Evolutionary conservation across 2,113 vertebrate genomes (phyloP).

Genomic region (Amblyornis subalaris): DNA sequence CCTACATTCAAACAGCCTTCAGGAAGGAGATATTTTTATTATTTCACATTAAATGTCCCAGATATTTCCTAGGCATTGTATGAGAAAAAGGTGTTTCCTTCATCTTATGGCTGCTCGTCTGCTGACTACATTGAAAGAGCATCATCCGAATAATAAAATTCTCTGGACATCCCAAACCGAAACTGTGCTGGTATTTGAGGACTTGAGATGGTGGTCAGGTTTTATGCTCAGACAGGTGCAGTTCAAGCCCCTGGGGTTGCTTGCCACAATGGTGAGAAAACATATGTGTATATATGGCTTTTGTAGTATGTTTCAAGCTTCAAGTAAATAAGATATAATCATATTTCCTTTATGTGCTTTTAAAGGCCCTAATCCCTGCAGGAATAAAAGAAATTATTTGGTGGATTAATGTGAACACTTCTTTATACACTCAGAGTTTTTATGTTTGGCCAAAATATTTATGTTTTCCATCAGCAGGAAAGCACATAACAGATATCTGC

Average conservation of each 20-base stretch:
- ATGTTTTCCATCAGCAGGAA: neutral
- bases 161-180: neutral
- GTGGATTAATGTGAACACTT: neutral
- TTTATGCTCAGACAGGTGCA: rapidly evolving
- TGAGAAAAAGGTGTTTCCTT: neutral
- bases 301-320: neutral
- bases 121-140: neutral
- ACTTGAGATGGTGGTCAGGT: neutral
- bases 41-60: neutral
- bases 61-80: neutral
- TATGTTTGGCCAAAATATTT: slow-evolving; percentile 1
- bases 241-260: neutral
- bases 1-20: neutral
- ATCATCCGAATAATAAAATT: neutral
- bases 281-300: neutral
- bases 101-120: neutral
- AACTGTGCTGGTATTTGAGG: neutral
- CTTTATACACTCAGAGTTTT: neutral
- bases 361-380: neutral
- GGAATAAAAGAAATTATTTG: neutral
- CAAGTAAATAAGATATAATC: neutral
- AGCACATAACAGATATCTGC: neutral
- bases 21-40: neutral
- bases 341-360: neutral
- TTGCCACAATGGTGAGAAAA: neutral